Evolutionary conservation across 1,140 invertebrate genomes (phyloP).

Genomic region (Heliothis virescens): DNA sequence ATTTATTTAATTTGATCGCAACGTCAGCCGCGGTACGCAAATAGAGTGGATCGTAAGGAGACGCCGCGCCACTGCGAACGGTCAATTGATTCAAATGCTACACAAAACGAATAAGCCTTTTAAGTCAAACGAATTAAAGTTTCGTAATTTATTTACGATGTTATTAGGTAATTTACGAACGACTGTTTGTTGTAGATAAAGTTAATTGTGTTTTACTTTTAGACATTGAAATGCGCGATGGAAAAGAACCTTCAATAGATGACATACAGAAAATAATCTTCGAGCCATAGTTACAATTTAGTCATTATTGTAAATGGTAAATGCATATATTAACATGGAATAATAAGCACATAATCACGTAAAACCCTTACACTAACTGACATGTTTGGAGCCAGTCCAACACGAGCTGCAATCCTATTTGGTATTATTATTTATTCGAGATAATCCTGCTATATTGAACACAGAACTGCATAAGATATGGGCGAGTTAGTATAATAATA

Average conservation of each 20-base stretch:
- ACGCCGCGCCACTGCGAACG: conserved; percentile 35
- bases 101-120: conserved; percentile 53
- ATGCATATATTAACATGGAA: conserved; percentile 1
- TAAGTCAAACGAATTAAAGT: too few relatives aligned
- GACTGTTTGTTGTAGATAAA: too few relatives aligned
- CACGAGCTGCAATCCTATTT: conserved; percentile 10
- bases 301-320: not conserved
- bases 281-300: not conserved
- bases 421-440: conserved; percentile 29
- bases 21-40: conserved; percentile 44
- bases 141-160: too few relatives aligned
- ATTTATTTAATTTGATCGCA: conserved; percentile 60
- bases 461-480: conserved; percentile 24
- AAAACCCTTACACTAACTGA: conserved; percentile 34
- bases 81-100: conserved; percentile 54
- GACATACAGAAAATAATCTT: conserved; percentile 30
- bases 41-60: conserved; percentile 41
- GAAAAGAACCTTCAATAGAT: not conserved
- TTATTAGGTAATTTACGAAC: too few relatives aligned
- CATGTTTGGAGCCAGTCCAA: conserved; percentile 36
- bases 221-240: too few relatives aligned
- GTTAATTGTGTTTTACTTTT: too few relatives aligned
- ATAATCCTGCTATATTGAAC: conserved; percentile 8
- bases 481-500: conserved; percentile 35
- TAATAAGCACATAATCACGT: conserved; percentile 26